Conservation (phyloP, 2,797 vertebrate species). For the Tamandua tetradactyla region DNA sequence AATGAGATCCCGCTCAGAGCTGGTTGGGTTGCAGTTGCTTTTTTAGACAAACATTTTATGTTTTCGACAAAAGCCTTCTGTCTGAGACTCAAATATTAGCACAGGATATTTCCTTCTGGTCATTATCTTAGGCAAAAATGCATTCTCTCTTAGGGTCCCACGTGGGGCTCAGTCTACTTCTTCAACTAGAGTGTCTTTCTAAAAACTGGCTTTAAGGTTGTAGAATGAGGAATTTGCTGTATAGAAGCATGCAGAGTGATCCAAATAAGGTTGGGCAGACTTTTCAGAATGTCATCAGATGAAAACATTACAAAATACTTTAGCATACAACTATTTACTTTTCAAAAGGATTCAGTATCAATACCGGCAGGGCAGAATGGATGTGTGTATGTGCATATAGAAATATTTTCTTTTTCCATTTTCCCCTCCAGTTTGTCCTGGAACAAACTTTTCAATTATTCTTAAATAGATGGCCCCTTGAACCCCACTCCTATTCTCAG, state of each 20-base stretch:
- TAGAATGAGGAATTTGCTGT: background rate
- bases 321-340: background rate
- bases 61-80: constrained; percentile 9
- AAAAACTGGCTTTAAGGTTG: background rate
- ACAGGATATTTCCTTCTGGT: constrained; percentile 23
- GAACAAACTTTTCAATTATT: background rate
- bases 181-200: background rate
- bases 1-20: constrained; percentile 47
- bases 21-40: background rate
- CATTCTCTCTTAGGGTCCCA: background rate
- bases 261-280: background rate
- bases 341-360: background rate
- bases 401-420: background rate
- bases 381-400: too few relatives aligned
- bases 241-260: background rate
- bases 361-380: background rate
- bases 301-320: background rate
- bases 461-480: background rate
- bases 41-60: constrained; percentile 39
- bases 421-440: background rate
- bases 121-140: background rate
- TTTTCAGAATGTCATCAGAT: constrained; percentile 20
- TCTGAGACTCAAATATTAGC: constrained; percentile 41
- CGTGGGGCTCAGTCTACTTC: background rate
- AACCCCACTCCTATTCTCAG: background rate